Evolutionary conservation across 2,113 vertebrate genomes (phyloP), one percentile per base, ranked within the genome.

Genomic region (Danionella cerebrum): DNA sequence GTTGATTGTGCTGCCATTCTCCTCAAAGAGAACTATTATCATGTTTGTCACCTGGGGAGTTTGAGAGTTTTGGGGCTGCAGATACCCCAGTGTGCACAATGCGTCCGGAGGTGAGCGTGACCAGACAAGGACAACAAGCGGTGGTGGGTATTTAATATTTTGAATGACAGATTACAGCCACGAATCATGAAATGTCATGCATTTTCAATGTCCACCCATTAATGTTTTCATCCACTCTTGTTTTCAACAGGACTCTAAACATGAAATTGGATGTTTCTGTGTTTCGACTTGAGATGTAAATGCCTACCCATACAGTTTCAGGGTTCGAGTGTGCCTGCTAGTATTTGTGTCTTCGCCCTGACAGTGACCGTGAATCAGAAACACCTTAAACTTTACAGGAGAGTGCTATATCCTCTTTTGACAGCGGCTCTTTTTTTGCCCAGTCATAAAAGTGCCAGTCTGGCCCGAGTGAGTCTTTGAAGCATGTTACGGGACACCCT

Each of bases 361-460:
- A 63, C n/a, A 62, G 48, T 71, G 33, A 59, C 64, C 27, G n/a
- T 31, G 52, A 67, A 58, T 64, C 62, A 66, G 59, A 38, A 38
- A 6, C 65, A 63, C 52, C 63, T 59, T 55, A 25, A 33, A 25
- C 48, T 13, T 58, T 41, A 52, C 53, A 69, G 48, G 31, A 8
- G 64, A 70, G 54, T 51, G 70, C 62, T 68, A 62, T 33, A 69
- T 70, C 72, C 70, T 57, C 22, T 39, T 38, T 31, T 52, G 66
- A 47, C 22, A 39, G 70, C 73, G 53, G 52, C 53, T 58, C 52
- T 47, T 42, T 54, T 70, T 69, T 69, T 69, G 53, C 65, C 33
- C 55, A 60, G 55, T 72, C 60, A 74, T 76, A 74, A 77, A 76
- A 60, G 66, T 76, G 71, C 60, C 71, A 71, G 31, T 64, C 64